These are phyloP conservation scores for Xestia sexstrigata DNA, from an alignment of 2,888 invertebrate genomes.

Conservation along the genomic window DNA sequence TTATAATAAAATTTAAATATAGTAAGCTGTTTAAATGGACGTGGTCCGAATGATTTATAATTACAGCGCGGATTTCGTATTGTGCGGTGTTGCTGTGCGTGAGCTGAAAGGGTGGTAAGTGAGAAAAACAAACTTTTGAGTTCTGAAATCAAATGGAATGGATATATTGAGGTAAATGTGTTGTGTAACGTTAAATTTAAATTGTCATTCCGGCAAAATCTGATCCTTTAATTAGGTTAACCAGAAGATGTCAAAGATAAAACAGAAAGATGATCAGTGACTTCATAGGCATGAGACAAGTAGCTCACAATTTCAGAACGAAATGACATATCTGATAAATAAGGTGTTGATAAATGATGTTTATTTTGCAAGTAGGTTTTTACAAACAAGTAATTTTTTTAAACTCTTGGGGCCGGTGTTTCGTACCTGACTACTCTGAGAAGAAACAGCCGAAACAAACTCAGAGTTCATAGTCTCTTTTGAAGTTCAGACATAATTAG, in stretches of 20 bases:
- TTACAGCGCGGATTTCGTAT: constrained; percentile 66
- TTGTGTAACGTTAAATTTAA: background rate
- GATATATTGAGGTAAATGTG: background rate
- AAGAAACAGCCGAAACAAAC: too few relatives aligned
- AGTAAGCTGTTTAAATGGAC: constrained; percentile 75
- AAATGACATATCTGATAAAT: too few relatives aligned
- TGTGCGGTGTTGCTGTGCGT: constrained; percentile 34
- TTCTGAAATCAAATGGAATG: background rate
- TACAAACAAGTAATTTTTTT: too few relatives aligned
- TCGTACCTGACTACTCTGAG: too few relatives aligned
- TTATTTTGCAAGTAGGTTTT: too few relatives aligned
- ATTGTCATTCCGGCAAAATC: background rate
- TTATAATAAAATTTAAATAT: constrained; percentile 80
- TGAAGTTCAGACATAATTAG: too few relatives aligned
- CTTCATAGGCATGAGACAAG: background rate
- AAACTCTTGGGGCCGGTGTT: too few relatives aligned
- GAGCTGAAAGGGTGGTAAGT: constrained; percentile 13
- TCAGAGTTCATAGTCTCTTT: too few relatives aligned
- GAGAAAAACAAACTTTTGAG: background rate
- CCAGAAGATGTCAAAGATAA: too few relatives aligned
- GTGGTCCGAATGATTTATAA: constrained; percentile 79
- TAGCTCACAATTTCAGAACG: too few relatives aligned
- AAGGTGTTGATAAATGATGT: too few relatives aligned
- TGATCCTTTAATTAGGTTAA: background rate
- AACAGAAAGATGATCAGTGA: background rate